Conservation (phyloP, 2,113 vertebrate species). For the Notothenia coriiceps region DNA sequence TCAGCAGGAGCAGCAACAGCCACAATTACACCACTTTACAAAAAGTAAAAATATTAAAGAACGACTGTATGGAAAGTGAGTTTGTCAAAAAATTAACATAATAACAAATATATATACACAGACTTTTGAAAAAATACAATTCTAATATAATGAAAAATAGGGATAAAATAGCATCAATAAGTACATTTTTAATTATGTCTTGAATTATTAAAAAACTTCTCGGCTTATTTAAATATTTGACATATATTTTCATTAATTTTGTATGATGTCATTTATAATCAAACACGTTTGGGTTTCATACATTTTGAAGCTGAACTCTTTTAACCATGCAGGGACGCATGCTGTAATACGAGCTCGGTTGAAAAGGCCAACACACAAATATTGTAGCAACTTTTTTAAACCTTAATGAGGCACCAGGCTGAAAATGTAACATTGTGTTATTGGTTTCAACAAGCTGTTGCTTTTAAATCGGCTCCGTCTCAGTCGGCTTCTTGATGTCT, state of each 20-base stretch:
- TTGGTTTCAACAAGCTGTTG: conserved; percentile 18
- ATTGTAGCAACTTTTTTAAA: background rate
- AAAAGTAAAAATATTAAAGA: background rate
- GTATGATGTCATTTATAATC: background rate
- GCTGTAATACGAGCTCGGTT: background rate
- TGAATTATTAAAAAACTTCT: background rate
- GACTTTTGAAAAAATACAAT: no score
- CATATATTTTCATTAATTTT: background rate
- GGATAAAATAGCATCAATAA: background rate
- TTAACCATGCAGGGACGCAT: background rate
- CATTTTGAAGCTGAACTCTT: background rate
- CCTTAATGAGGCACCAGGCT: conserved; percentile 10
- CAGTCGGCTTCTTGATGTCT: background rate
- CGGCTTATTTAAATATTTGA: background rate
- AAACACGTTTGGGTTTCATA: background rate
- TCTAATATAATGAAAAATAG: background rate
- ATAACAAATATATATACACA: no score
- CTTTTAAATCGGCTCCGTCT: background rate
- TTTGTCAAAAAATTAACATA: background rate
- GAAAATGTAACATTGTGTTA: background rate
- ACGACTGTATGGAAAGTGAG: background rate
- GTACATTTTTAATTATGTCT: background rate
- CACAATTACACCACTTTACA: background rate
- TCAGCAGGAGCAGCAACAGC: background rate
- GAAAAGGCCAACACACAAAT: conserved; percentile 18